Conservation (phyloP, 2,797 vertebrate species). For the Mycteria americana region DNA sequence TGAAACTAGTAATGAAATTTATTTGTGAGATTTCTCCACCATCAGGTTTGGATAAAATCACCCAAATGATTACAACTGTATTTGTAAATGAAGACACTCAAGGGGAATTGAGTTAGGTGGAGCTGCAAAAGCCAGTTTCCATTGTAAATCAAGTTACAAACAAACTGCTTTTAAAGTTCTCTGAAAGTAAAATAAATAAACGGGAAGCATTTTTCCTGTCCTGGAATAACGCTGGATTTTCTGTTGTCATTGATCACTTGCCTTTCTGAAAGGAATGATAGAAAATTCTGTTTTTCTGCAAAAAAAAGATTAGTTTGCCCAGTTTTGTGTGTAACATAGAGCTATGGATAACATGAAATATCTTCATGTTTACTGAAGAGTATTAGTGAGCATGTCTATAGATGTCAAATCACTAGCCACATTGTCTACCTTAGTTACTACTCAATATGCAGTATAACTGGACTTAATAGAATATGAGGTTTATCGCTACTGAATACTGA, state of each 20-base stretch:
- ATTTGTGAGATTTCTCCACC: background rate
- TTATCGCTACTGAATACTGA: background rate
- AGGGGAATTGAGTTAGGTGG: background rate
- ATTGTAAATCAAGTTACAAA: background rate
- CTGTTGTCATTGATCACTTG: background rate
- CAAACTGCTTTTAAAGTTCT: background rate
- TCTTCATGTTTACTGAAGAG: background rate
- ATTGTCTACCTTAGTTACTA: background rate
- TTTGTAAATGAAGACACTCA: background rate
- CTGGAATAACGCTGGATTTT: background rate
- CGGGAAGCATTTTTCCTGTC: background rate
- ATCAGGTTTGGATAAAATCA: background rate
- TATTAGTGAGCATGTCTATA: background rate
- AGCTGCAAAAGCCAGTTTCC: background rate
- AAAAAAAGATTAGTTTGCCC: background rate
- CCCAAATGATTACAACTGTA: background rate
- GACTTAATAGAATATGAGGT: background rate
- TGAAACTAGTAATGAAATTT: background rate
- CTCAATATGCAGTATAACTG: background rate
- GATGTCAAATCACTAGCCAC: background rate
- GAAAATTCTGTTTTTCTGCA: background rate
- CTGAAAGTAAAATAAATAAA: background rate
- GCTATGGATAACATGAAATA: background rate
- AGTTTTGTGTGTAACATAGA: background rate
- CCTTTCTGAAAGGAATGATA: background rate